These are phyloP conservation scores for Artemisiospiza belli DNA, from an alignment of 2,113 vertebrate genomes.

Conservation along the genomic window DNA sequence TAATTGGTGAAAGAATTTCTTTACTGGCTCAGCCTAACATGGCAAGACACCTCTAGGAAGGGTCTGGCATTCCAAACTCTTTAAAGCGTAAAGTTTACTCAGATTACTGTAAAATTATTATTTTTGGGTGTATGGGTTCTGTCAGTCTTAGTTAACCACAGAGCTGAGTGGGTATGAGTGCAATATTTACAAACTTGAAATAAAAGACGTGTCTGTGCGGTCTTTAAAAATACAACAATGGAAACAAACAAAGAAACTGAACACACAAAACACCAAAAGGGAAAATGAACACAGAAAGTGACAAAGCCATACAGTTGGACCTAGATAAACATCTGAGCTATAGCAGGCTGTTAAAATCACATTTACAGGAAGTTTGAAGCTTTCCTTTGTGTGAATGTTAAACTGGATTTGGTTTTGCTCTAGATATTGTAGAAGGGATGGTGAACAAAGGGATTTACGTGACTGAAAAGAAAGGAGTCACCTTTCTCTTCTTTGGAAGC, in stretches of 20 bases:
- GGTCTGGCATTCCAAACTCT: neutral
- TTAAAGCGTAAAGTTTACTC: neutral
- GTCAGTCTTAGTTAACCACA: neutral
- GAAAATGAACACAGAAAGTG: neutral
- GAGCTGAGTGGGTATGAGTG: neutral
- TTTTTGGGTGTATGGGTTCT: neutral
- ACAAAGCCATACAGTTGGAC: fast-evolving
- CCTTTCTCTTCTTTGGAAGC: conserved; percentile 87
- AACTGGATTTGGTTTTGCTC: neutral
- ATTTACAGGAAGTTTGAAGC: neutral
- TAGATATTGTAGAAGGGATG: conserved; percentile 95
- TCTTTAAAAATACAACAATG: neutral
- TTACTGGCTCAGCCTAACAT: neutral
- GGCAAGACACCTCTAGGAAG: neutral
- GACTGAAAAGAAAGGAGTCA: conserved; percentile 80
- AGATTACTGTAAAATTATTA: neutral
- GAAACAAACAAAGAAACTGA: neutral
- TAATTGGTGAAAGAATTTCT: neutral
- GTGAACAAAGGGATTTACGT: conserved; percentile 90
- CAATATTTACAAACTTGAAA: neutral
- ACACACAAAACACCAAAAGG: neutral
- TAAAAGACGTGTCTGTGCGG: too few relatives aligned
- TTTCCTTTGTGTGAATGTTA: neutral
- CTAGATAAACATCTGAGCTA: neutral
- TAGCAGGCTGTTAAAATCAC: neutral